Conservation (phyloP, 2,797 vertebrate species). For the Acanthurus tractus region DNA sequence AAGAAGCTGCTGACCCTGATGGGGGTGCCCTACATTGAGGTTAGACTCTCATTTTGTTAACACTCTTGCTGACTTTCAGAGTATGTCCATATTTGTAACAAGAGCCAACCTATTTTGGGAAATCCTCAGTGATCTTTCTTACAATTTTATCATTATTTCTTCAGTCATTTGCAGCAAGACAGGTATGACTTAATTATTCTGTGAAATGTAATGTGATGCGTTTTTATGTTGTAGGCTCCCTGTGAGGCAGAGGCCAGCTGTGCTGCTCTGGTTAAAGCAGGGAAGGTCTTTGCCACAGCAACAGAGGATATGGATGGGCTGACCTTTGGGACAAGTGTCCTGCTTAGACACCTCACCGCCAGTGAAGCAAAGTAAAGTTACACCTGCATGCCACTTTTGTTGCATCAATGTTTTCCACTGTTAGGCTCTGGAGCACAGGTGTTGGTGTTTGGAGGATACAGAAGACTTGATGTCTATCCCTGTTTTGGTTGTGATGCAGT, state of each 20-base stretch:
- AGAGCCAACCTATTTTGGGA: too few relatives aligned
- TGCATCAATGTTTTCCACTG: neutral
- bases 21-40: conserved; percentile 95
- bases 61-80: neutral
- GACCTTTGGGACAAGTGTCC: conserved; percentile 94
- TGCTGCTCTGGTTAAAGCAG: conserved; percentile 93
- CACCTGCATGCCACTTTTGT: neutral
- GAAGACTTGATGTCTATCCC: neutral
- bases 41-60: conserved; percentile 34
- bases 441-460: neutral
- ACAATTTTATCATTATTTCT: too few relatives aligned
- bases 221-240: conserved; percentile 83
- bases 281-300: conserved; percentile 94
- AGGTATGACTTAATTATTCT: neutral
- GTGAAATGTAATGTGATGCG: neutral
- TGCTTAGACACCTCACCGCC: conserved; percentile 94
- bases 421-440: neutral
- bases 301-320: conserved; percentile 98
- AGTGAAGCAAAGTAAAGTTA: conserved; percentile 93
- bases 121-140: neutral
- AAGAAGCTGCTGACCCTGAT: conserved; percentile 92
- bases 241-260: conserved; percentile 98
- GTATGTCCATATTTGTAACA: neutral
- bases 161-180: too few relatives aligned
- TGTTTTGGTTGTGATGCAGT: neutral